Conservation (phyloP, 1,140 invertebrate genomes). For the Caerostris extrusa region DNA sequence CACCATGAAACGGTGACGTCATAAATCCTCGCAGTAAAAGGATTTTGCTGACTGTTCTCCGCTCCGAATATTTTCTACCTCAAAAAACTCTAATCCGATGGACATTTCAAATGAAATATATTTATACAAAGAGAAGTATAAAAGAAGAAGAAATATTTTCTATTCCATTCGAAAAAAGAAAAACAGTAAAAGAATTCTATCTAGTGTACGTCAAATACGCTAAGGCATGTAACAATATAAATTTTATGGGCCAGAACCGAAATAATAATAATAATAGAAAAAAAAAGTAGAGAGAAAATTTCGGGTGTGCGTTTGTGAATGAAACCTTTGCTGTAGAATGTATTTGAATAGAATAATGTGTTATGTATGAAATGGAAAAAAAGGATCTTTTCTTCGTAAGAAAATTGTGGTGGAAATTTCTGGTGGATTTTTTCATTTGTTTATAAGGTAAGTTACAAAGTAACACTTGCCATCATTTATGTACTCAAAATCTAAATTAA, state of each 20-base stretch:
- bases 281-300: too few species aligned
- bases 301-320: too few species aligned
- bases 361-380: conserved; percentile 19
- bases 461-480: too few species aligned
- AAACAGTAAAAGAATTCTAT: conserved; percentile 49
- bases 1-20: conserved; percentile 65
- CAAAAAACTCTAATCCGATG: conserved; percentile 73
- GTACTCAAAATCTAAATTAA: too few species aligned
- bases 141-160: conserved; percentile 66
- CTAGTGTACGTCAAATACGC: conserved; percentile 56
- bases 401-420: not conserved
- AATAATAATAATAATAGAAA: not conserved
- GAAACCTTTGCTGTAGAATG: conserved; percentile 49
- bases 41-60: conserved; percentile 69
- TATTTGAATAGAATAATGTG: conserved; percentile 69
- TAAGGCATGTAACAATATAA: conserved; percentile 71
- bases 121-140: conserved; percentile 74
- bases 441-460: not conserved
- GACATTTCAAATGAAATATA: conserved; percentile 76
- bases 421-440: not conserved
- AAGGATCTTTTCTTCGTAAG: not conserved
- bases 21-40: conserved; percentile 70
- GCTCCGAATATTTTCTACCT: conserved; percentile 63
- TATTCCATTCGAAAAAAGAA: conserved; percentile 13
- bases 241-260: conserved; percentile 71